Conservation (phyloP, 2,797 vertebrate genomes). For the Spinibarbus caldwelli region DNA sequence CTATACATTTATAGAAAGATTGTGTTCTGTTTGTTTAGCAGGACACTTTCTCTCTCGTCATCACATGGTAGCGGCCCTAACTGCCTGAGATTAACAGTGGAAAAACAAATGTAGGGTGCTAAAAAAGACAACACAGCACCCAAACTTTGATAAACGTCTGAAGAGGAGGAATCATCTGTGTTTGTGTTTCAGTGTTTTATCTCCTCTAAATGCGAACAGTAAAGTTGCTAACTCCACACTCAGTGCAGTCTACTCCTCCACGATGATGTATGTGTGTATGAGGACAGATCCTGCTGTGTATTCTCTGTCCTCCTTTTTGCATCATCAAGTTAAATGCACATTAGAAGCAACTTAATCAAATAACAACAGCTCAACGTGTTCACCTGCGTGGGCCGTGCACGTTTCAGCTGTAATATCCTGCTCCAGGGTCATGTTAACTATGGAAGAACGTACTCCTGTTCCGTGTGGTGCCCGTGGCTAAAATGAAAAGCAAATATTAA, state of each 20-base stretch:
- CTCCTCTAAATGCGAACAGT: constrained; percentile 42
- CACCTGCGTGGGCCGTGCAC: constrained; percentile 39
- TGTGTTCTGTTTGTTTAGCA: constrained; percentile 2
- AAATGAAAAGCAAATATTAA: constrained; percentile 90
- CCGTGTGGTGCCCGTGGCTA: constrained; percentile 66
- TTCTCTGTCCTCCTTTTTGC: constrained; percentile 22
- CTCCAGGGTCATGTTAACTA: constrained; percentile 66
- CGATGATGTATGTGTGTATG: not conserved
- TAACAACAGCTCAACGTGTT: constrained; percentile 29
- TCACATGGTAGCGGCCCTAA: constrained; percentile 50
- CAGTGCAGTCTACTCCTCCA: constrained; percentile 15
- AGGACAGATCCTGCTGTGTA: not conserved
- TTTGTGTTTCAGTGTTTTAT: constrained; percentile 44
- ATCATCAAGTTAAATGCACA: constrained; percentile 26
- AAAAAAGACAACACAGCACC: constrained; percentile 54
- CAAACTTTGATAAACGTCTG: constrained; percentile 26
- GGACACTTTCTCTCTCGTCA: constrained; percentile 7
- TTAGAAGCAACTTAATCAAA: constrained; percentile 36
- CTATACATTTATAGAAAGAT: not conserved
- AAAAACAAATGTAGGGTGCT: constrained; percentile 62
- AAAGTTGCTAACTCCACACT: constrained; percentile 43
- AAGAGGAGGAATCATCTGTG: constrained; percentile 46
- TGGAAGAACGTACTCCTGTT: constrained; percentile 63
- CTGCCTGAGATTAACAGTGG: constrained; percentile 58
- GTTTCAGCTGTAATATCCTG: constrained; percentile 73